These are phyloP conservation scores for Percina caprodes DNA, from an alignment of 2,113 vertebrate species.

Conservation along the genomic window DNA sequence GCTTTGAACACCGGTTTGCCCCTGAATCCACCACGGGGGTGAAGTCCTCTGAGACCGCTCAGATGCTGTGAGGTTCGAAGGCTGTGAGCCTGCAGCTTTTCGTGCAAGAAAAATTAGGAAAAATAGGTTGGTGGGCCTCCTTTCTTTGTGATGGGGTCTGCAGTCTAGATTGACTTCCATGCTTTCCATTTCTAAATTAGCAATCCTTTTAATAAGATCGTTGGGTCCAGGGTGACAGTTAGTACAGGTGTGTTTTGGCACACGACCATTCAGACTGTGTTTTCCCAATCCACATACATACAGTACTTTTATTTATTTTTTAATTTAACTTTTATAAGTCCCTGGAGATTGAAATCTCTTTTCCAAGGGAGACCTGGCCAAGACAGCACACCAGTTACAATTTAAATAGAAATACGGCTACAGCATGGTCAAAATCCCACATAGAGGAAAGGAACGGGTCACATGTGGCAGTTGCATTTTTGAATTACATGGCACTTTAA, in stretches of 20 bases:
- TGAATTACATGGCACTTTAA: too few relatives aligned
- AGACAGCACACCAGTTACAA: too few relatives aligned
- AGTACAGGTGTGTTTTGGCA: neutral
- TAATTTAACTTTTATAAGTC: too few relatives aligned
- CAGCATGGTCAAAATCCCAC: too few relatives aligned
- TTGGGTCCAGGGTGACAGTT: neutral
- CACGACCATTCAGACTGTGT: neutral
- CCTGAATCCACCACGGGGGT: conserved; percentile 23
- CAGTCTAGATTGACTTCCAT: neutral
- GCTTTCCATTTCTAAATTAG: neutral
- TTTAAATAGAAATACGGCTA: too few relatives aligned
- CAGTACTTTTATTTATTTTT: too few relatives aligned
- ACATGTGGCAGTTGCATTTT: too few relatives aligned
- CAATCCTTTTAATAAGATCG: neutral
- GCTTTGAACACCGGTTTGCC: conserved; percentile 60
- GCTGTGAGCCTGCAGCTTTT: conserved; percentile 23
- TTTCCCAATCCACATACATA: neutral
- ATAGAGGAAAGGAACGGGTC: too few relatives aligned
- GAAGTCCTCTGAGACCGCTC: conserved; percentile 40
- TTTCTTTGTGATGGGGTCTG: neutral
- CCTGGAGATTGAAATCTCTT: too few relatives aligned
- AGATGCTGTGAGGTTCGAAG: conserved; percentile 30
- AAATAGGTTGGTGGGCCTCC: conserved; percentile 2
- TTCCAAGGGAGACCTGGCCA: too few relatives aligned
- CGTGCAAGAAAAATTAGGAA: neutral